Evolutionary conservation across 2,888 invertebrate species (phyloP).

Genomic region (Sphaerophoria taeniata): DNA sequence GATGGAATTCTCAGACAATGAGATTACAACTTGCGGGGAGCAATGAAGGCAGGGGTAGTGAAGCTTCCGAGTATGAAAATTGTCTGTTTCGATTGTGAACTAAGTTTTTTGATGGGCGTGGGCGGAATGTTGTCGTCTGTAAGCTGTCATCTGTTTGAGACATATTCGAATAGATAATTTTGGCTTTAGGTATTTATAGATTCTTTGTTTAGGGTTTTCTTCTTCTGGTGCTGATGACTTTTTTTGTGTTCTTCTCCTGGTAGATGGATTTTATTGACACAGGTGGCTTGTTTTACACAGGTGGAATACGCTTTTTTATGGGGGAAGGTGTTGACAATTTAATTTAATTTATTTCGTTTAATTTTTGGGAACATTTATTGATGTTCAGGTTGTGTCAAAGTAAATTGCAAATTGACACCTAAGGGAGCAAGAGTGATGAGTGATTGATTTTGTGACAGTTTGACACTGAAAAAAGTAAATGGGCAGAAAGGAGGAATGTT

Average conservation of each 20-base stretch:
- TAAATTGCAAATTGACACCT: not conserved
- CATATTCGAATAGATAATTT: not conserved
- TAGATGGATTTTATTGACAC: constrained; percentile 8
- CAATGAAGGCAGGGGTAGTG: not conserved
- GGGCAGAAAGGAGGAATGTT: too few species aligned
- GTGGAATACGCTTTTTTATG: not conserved
- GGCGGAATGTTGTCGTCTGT: not conserved
- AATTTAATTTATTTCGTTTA: constrained; percentile 2
- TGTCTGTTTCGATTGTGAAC: constrained; percentile 8
- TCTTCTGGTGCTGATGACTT: not conserved
- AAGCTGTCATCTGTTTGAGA: not conserved
- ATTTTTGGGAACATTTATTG: not conserved
- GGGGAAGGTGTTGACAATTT: not conserved
- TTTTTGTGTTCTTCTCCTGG: not conserved
- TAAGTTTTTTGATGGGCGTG: not conserved
- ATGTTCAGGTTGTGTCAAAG: not conserved
- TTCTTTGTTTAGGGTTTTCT: not conserved
- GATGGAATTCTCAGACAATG: constrained; percentile 30
- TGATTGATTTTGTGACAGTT: too few species aligned
- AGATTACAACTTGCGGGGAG: constrained; percentile 1
- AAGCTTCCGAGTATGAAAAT: constrained; percentile 3
- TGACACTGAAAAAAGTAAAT: too few species aligned
- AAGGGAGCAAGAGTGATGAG: too few species aligned
- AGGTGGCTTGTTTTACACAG: constrained; percentile 3
- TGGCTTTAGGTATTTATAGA: not conserved